Evolutionary conservation across 2,888 invertebrate species (phyloP).

Genomic region (Podotricha telesiphe): DNA sequence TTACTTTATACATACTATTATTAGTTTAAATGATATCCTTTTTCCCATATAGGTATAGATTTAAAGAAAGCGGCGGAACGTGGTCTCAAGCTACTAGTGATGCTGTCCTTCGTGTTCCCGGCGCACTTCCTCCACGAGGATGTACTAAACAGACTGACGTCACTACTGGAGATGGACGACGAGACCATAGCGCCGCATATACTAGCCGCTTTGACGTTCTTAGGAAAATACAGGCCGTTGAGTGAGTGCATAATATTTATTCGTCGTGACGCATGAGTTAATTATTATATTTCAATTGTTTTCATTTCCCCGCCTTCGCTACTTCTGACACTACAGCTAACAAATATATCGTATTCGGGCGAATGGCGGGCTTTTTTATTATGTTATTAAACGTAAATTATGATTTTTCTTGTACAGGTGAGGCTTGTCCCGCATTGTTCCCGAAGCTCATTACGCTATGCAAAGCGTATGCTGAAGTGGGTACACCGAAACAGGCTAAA

Average conservation of each 20-base stretch:
- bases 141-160: constrained; percentile 89
- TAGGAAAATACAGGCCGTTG: constrained; percentile 93
- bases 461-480: constrained; percentile 93
- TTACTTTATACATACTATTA: too few relatives aligned
- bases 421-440: constrained; percentile 89
- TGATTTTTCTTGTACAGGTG: constrained; percentile 73
- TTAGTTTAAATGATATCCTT: not conserved
- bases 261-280: too few relatives aligned
- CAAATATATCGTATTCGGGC: too few relatives aligned
- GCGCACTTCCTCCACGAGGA: constrained; percentile 95
- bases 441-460: constrained; percentile 93
- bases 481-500: constrained; percentile 97
- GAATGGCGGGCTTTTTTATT: too few relatives aligned
- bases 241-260: constrained; percentile 73
- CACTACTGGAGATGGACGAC: constrained; percentile 89
- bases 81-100: constrained; percentile 93
- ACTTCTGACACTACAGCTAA: too few relatives aligned
- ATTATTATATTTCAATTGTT: too few relatives aligned
- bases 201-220: constrained; percentile 92
- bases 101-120: constrained; percentile 96
- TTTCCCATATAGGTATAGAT: constrained; percentile 86
- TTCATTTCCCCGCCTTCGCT: too few relatives aligned
- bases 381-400: too few relatives aligned
- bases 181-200: constrained; percentile 89
- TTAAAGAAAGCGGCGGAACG: constrained; percentile 93